These are phyloP conservation scores for Ancistrus triradiatus DNA, from an alignment of 2,113 vertebrate genomes.

Conservation along the genomic window DNA sequence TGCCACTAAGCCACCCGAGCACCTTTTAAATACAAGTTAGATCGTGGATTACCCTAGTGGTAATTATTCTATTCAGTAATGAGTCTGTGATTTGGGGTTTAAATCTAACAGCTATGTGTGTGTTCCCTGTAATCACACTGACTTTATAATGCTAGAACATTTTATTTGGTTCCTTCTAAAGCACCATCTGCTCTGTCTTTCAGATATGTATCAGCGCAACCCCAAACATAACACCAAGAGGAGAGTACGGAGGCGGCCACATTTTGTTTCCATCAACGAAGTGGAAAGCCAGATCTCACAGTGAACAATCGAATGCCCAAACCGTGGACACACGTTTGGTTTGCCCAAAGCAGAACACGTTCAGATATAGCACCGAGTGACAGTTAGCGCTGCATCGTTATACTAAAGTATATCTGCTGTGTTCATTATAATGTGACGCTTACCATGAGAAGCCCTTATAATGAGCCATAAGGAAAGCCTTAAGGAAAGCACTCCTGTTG, in stretches of 20 bases:
- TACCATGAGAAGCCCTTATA: background rate
- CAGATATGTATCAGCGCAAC: constrained; percentile 83
- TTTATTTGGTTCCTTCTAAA: background rate
- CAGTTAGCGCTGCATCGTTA: background rate
- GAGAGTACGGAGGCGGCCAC: constrained; percentile 73
- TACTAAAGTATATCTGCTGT: too few relatives aligned
- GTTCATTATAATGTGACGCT: background rate
- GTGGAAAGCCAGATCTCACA: constrained; percentile 58
- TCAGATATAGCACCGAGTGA: background rate
- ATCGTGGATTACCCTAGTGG: too few relatives aligned
- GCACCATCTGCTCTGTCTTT: background rate
- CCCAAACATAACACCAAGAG: constrained; percentile 65
- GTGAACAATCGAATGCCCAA: background rate
- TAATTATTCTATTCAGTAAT: too few relatives aligned
- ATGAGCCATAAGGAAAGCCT: too few relatives aligned
- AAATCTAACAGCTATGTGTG: too few relatives aligned
- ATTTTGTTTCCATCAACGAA: constrained; percentile 70
- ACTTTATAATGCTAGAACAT: too few relatives aligned
- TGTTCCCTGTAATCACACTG: too few relatives aligned
- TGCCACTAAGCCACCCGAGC: too few relatives aligned
- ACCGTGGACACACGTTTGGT: background rate
- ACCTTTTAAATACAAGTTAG: too few relatives aligned
- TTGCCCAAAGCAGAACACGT: background rate
- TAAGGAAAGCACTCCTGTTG: too few relatives aligned
- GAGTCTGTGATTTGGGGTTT: too few relatives aligned